A percentile compares a stretch with the other conserved stretches of the same genome.
These are phyloP conservation scores for Poeciliopsis retropinna DNA, from an alignment of 2,113 vertebrate genomes.

Conservation along the genomic window DNA sequence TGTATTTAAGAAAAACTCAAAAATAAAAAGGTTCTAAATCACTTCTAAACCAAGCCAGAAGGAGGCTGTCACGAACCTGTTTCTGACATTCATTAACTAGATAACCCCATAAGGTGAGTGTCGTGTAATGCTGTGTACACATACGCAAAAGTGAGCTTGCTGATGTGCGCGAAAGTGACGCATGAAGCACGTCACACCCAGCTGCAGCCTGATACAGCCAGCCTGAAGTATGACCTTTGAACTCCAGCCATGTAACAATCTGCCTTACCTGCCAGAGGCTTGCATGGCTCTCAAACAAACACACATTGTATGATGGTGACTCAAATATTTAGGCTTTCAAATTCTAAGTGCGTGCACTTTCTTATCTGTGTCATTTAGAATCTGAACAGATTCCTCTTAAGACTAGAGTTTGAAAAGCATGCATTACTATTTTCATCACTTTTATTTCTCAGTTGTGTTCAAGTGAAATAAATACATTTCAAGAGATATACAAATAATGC, in stretches of 20 bases:
- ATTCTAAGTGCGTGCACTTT: too few species aligned
- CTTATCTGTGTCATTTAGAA: too few species aligned
- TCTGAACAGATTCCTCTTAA: too few species aligned
- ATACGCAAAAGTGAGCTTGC: conserved; percentile 1
- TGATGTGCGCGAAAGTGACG: neutral
- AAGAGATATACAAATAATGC: too few species aligned
- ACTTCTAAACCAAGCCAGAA: conserved; percentile 27
- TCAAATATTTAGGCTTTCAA: too few species aligned
- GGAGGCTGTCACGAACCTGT: conserved; percentile 24
- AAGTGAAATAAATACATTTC: too few species aligned
- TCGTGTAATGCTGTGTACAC: neutral
- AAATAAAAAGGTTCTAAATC: conserved; percentile 33
- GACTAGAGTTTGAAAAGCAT: too few species aligned
- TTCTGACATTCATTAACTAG: conserved; percentile 68
- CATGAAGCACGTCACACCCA: conserved; percentile 28
- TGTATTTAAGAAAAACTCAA: conserved; percentile 59
- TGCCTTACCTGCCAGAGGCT: conserved; percentile 24
- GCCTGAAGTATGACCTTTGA: conserved; percentile 51
- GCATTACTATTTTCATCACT: too few species aligned
- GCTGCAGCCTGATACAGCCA: conserved; percentile 50
- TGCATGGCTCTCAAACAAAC: neutral
- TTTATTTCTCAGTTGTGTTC: too few species aligned
- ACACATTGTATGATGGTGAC: neutral
- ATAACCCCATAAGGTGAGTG: conserved; percentile 24
- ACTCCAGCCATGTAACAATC: conserved; percentile 24